These are phyloP conservation scores for Falco peregrinus DNA, from an alignment of 2,797 vertebrate species.

Conservation along the genomic window DNA sequence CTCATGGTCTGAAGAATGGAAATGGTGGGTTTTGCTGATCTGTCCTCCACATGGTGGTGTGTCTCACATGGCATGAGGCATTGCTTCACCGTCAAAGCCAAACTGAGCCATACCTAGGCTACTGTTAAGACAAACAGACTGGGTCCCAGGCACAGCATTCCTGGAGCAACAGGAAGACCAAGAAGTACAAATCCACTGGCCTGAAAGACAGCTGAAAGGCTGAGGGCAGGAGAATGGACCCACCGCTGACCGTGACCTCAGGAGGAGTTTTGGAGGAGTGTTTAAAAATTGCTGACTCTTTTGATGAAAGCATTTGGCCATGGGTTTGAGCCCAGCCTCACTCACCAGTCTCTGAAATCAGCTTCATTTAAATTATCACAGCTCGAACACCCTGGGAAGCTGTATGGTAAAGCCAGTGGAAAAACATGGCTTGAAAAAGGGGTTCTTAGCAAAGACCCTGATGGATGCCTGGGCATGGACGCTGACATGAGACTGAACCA, in stretches of 20 bases:
- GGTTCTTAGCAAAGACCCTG: neutral
- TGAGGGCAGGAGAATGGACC: neutral
- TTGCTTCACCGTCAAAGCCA: neutral
- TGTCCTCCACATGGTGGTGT: neutral
- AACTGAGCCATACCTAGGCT: neutral
- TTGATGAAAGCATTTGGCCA: neutral
- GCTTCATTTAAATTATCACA: neutral
- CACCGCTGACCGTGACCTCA: neutral
- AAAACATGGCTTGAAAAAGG: neutral
- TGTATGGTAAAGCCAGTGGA: neutral
- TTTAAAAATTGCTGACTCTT: neutral
- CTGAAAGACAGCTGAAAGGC: neutral
- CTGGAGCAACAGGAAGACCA: neutral
- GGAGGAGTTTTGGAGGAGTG: neutral
- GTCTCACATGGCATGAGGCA: rapidly evolving
- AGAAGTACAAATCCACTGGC: neutral
- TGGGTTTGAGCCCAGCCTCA: neutral
- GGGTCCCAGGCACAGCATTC: rapidly evolving
- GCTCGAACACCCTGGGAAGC: neutral
- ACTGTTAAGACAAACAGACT: neutral
- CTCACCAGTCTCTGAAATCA: neutral
- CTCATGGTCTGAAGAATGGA: neutral
- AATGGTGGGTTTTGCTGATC: neutral
- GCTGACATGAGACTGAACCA: neutral
- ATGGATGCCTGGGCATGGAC: rapidly evolving